Evolutionary conservation across 2,888 invertebrate species (phyloP).

Genomic region (Agrotis clavis): DNA sequence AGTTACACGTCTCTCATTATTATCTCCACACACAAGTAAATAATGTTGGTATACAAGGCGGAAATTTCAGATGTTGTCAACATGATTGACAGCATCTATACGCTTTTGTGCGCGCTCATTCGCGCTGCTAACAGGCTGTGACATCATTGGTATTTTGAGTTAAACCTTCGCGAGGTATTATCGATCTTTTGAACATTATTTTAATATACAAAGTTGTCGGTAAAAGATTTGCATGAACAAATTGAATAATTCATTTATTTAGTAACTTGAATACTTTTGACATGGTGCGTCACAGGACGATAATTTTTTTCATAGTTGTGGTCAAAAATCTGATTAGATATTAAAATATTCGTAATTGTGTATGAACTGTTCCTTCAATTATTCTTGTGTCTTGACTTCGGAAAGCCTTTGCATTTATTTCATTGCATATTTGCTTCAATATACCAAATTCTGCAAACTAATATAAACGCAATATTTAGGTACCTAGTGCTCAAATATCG

Average conservation of each 20-base stretch:
- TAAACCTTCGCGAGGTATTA: constrained; percentile 15
- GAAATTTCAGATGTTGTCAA: constrained; percentile 43
- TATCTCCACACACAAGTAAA: constrained; percentile 5
- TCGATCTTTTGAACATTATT: constrained; percentile 16
- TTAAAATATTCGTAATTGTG: too few species aligned
- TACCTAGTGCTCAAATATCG: constrained; percentile 8
- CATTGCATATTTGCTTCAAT: too few species aligned
- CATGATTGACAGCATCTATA: constrained; percentile 47
- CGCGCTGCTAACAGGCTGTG: constrained; percentile 45
- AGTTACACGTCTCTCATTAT: background rate
- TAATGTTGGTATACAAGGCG: constrained; percentile 16
- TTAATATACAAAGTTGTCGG: background rate
- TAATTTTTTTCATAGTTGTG: background rate
- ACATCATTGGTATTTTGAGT: constrained; percentile 28
- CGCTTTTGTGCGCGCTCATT: constrained; percentile 66
- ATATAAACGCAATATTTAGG: background rate
- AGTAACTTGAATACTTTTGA: background rate
- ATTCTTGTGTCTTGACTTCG: too few species aligned
- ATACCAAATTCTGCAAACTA: background rate
- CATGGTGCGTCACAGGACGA: background rate
- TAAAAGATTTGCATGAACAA: background rate
- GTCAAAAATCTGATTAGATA: too few species aligned
- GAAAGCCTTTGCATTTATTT: too few species aligned
- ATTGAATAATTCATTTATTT: background rate
- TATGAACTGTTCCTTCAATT: too few species aligned